Percentiles rank a stretch among this genome's conserved stretches.
These are phyloP conservation scores for Drosophila pseudotalamancana DNA, from an alignment of 2,888 invertebrate genomes.

Conservation along the genomic window DNA sequence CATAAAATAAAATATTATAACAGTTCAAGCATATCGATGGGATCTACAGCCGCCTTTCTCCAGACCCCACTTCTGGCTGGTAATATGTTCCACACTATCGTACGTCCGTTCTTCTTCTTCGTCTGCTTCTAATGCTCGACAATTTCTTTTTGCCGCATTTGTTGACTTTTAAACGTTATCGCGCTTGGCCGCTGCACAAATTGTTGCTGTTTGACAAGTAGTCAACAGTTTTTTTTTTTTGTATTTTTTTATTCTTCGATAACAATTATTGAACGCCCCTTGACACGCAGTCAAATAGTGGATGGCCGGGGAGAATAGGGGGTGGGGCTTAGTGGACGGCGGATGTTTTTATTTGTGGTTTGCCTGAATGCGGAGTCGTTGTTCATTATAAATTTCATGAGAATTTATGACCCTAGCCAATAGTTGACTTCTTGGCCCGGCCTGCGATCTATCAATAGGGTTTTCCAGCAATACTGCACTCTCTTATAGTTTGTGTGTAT, in stretches of 20 bases:
- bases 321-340: slow-evolving; percentile 16
- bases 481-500: background rate
- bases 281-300: slow-evolving; percentile 28
- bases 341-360: slow-evolving; percentile 61
- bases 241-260: slow-evolving; percentile 60
- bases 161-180: slow-evolving; percentile 74
- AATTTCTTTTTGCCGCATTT: slow-evolving; percentile 42
- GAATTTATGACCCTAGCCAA: slow-evolving; percentile 67
- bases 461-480: background rate
- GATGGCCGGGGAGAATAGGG: background rate
- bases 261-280: slow-evolving; percentile 59
- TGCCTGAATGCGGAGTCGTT: slow-evolving; percentile 9
- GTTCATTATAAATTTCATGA: slow-evolving; percentile 51
- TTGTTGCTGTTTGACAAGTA: slow-evolving; percentile 77
- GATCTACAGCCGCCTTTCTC: slow-evolving; percentile 5
- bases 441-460: slow-evolving; percentile 25
- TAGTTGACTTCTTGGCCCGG: slow-evolving; percentile 51
- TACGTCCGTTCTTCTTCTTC: background rate
- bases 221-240: slow-evolving; percentile 56
- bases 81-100: background rate
- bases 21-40: slow-evolving; percentile 61
- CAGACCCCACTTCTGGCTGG: background rate
- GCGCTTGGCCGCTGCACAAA: slow-evolving; percentile 63
- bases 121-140: background rate
- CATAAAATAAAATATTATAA: slow-evolving; percentile 62